Conservation (phyloP, 1,140 invertebrate species). For the Halictus rubicundus region DNA sequence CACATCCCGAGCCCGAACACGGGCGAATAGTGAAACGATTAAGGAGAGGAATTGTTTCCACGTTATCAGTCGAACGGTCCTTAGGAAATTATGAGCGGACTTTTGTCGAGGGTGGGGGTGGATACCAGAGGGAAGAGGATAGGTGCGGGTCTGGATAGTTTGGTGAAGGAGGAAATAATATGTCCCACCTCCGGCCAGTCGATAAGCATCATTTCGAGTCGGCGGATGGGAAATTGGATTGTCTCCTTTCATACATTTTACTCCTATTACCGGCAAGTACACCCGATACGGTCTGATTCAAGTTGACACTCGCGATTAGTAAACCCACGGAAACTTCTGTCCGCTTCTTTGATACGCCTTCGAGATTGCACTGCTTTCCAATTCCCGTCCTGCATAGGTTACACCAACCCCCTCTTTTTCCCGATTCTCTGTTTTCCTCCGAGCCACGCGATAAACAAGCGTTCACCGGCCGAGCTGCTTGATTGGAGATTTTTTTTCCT, state of each 20-base stretch:
- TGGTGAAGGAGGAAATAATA: slow-evolving; percentile 58
- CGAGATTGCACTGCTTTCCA: neutral
- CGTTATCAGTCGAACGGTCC: slow-evolving; percentile 21
- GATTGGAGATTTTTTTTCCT: slow-evolving; percentile 20
- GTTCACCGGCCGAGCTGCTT: slow-evolving; percentile 10
- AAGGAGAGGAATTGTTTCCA: slow-evolving; percentile 35
- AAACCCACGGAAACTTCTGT: slow-evolving; percentile 29
- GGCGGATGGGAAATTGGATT: slow-evolving; percentile 70
- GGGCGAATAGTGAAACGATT: slow-evolving; percentile 47
- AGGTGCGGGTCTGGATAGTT: neutral
- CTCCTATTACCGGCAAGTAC: slow-evolving; percentile 49
- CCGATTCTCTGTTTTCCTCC: neutral
- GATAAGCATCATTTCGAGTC: slow-evolving; percentile 60
- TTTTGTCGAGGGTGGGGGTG: neutral
- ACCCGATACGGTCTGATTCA: slow-evolving; percentile 35
- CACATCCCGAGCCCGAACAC: neutral
- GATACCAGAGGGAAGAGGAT: neutral
- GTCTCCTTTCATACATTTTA: slow-evolving; percentile 68
- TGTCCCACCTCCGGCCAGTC: slow-evolving; percentile 51
- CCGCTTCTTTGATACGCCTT: slow-evolving; percentile 32
- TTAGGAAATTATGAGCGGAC: slow-evolving; percentile 42
- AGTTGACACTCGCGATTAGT: slow-evolving; percentile 56
- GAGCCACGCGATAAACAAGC: slow-evolving; percentile 31
- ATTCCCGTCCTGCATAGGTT: neutral
- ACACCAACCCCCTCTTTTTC: neutral